Evolutionary conservation across 2,797 vertebrate genomes (phyloP).

Genomic region (Gallinago stenura): DNA sequence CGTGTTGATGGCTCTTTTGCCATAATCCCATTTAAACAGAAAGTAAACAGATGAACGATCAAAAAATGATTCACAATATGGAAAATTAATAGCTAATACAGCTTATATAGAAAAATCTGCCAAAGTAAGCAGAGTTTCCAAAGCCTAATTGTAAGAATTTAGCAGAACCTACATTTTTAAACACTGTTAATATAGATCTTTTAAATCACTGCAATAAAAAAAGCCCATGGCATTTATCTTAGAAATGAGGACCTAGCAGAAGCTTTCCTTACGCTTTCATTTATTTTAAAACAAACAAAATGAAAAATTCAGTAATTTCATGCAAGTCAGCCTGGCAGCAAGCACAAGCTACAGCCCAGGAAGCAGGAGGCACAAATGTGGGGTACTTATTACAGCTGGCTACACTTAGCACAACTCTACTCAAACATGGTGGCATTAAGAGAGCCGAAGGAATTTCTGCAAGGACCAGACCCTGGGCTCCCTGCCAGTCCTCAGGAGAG

Average conservation of each 20-base stretch:
- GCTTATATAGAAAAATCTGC: neutral
- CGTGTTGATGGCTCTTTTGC: neutral
- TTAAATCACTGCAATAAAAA: neutral
- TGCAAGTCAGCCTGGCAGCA: slow-evolving; percentile 37
- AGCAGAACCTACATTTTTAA: neutral
- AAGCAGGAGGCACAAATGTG: slow-evolving; percentile 48
- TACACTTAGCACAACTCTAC: slow-evolving; percentile 80
- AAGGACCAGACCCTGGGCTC: neutral
- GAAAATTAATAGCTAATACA: slow-evolving; percentile 40
- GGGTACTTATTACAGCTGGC: slow-evolving; percentile 84
- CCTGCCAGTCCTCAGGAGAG: neutral
- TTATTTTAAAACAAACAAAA: slow-evolving; percentile 30
- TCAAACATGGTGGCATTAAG: slow-evolving; percentile 79
- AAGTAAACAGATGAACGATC: neutral
- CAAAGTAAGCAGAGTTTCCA: neutral
- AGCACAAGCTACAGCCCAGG: slow-evolving; percentile 61
- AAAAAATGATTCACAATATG: neutral
- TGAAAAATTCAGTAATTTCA: neutral
- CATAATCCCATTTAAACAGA: neutral
- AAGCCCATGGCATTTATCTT: neutral
- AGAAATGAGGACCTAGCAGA: neutral
- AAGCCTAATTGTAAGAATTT: neutral
- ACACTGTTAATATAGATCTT: neutral
- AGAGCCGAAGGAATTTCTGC: slow-evolving; percentile 9
- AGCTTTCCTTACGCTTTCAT: slow-evolving; percentile 20